phyloP scores from a whole-genome alignment of 2,888 invertebrate species.

The Plagiodera versicolora region DNA sequence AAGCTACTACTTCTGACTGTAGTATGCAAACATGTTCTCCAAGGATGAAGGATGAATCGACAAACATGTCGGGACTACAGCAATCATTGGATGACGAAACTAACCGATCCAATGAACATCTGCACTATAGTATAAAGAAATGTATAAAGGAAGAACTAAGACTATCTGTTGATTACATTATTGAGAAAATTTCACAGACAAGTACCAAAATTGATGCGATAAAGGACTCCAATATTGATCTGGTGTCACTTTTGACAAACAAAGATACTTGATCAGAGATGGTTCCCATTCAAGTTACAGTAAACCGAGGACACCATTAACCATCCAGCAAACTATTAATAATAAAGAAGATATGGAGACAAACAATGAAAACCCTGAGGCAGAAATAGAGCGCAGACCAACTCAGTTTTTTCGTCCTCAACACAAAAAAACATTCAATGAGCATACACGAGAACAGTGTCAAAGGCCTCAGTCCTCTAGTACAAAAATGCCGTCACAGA shows the following conservation, averaged over 20 bases:
- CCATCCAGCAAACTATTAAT: slow-evolving; percentile 1
- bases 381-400: slow-evolving; percentile 1
- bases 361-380: background rate
- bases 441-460: background rate
- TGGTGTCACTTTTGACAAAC: slow-evolving; percentile 6
- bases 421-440: background rate
- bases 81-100: slow-evolving; percentile 1
- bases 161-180: background rate
- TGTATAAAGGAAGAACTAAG: background rate
- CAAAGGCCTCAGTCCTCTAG: background rate
- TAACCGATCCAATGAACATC: background rate
- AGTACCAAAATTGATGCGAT: background rate
- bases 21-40: slow-evolving; percentile 1
- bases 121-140: background rate
- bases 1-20: background rate
- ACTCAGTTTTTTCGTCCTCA: slow-evolving; percentile 9
- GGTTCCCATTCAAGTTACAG: background rate
- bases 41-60: background rate
- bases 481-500: background rate
- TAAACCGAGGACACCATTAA: background rate
- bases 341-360: background rate
- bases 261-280: slow-evolving; percentile 1
- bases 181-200: slow-evolving; percentile 5
- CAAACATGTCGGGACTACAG: background rate
- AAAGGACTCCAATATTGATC: slow-evolving; percentile 8